Evolutionary conservation across 2,113 vertebrate species (phyloP).

Genomic region (Noturus placidus): DNA sequence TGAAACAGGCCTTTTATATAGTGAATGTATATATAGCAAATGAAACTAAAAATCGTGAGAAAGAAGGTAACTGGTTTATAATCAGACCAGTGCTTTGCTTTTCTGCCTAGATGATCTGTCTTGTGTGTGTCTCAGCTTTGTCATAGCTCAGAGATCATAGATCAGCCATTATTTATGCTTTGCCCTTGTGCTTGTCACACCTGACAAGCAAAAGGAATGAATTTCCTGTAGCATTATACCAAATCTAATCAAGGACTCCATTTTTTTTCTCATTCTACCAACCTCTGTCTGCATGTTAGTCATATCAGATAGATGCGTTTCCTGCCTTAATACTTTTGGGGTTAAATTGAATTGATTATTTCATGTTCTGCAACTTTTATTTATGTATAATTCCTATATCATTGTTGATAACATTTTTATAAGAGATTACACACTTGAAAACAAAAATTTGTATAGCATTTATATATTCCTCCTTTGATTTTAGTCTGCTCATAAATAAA

Average conservation of each 20-base stretch:
- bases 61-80: neutral
- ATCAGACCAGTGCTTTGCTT: slow-evolving; percentile 1
- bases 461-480: neutral
- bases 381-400: neutral
- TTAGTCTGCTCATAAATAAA: neutral
- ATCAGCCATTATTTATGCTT: slow-evolving; percentile 25
- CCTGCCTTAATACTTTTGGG: neutral
- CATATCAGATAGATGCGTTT: neutral
- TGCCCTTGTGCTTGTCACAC: slow-evolving; percentile 25
- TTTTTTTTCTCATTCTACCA: neutral
- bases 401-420: neutral
- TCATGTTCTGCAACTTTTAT: neutral
- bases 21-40: neutral
- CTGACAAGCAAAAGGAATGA: slow-evolving; percentile 22
- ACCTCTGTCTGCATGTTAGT: neutral
- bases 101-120: neutral
- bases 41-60: neutral
- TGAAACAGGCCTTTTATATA: neutral
- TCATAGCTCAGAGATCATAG: slow-evolving; percentile 15
- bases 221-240: slow-evolving; percentile 18
- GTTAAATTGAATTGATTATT: neutral
- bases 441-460: neutral
- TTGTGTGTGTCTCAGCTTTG: slow-evolving; percentile 20
- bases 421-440: neutral
- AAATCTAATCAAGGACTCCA: slow-evolving; percentile 12